phyloP scores from a whole-genome alignment of 37 sponge, comb jelly and placozoan genomes.

The Geodia barretti region DNA sequence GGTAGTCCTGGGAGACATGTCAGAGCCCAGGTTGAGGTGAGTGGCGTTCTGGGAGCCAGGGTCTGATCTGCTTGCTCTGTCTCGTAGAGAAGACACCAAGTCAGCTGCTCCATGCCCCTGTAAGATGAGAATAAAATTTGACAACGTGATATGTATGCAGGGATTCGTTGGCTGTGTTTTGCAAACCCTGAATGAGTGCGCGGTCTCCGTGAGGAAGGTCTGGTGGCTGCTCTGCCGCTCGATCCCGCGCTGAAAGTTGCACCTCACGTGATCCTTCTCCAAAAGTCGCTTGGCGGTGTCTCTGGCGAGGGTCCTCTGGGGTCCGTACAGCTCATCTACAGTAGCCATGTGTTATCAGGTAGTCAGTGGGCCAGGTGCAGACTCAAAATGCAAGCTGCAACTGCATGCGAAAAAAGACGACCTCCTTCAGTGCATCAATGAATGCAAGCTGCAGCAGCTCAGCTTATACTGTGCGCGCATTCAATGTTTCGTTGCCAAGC shows the following conservation, averaged over 20 bases:
- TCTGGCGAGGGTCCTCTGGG: neutral
- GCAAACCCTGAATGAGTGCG: slow-evolving; percentile 18
- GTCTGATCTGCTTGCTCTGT: neutral
- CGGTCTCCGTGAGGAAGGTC: slow-evolving; percentile 12
- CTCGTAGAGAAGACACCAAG: neutral
- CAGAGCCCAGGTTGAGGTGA: slow-evolving; percentile 36
- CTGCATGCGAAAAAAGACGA: no score
- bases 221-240: neutral
- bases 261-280: slow-evolving; percentile 31
- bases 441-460: no score
- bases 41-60: slow-evolving; percentile 19
- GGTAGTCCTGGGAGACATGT: neutral
- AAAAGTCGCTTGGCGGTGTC: slow-evolving; percentile 16
- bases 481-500: neutral
- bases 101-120: neutral
- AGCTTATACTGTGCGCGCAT: neutral
- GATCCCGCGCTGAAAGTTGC: slow-evolving; percentile 17
- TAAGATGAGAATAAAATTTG: neutral
- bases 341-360: no score
- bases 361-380: no score
- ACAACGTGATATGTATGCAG: neutral
- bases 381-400: no score
- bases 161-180: neutral
- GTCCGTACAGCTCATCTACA: slow-evolving; percentile 27
- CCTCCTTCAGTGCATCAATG: no score